These are phyloP conservation scores for Rhinoraja longicauda DNA, from an alignment of 2,797 vertebrate genomes.

Conservation along the genomic window DNA sequence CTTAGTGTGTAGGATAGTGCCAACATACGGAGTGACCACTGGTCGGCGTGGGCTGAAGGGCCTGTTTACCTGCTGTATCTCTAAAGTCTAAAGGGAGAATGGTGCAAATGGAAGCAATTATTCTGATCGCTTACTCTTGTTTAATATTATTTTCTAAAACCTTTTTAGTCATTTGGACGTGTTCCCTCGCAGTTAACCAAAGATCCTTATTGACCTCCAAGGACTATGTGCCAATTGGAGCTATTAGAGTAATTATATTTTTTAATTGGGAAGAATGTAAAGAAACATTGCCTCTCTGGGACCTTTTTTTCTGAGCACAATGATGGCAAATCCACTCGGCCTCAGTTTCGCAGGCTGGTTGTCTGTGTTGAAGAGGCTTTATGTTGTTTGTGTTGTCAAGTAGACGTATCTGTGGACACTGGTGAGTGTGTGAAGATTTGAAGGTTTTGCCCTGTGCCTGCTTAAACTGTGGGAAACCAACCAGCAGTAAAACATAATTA, in stretches of 20 bases:
- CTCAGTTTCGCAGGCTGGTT: background rate
- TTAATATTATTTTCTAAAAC: background rate
- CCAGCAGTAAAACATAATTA: conserved; percentile 15
- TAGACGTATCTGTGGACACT: background rate
- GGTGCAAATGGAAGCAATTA: background rate
- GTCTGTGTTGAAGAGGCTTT: background rate
- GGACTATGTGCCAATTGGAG: background rate
- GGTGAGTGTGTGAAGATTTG: background rate
- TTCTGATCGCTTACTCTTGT: background rate
- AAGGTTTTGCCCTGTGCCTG: background rate
- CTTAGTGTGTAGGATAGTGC: no score
- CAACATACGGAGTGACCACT: no score
- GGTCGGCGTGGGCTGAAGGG: no score
- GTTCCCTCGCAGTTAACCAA: background rate
- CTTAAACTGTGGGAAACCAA: background rate
- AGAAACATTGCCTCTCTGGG: background rate
- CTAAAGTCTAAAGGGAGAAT: background rate
- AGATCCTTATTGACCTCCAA: background rate
- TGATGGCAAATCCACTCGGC: background rate
- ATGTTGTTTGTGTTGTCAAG: background rate
- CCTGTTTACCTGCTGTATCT: no score
- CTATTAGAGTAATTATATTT: background rate
- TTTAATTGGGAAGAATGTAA: background rate
- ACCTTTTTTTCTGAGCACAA: background rate
- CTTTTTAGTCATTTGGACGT: background rate